A percentile compares a stretch with the other conserved stretches of the same genome.
phyloP scores from a whole-genome alignment of 1,140 invertebrate genomes.

The Druon quercuslanigerum region DNA sequence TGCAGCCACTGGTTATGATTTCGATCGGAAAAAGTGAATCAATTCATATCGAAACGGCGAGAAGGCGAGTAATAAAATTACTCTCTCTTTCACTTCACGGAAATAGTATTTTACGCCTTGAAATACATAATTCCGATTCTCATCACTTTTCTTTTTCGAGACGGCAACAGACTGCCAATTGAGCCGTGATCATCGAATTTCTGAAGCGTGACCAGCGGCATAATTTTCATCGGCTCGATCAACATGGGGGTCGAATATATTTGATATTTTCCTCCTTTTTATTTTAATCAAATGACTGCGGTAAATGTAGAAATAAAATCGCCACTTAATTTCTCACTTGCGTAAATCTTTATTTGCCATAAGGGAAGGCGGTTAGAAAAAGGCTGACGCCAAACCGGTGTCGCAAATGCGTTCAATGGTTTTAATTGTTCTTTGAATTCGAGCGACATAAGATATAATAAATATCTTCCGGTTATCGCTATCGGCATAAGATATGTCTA shows the following conservation, averaged over 20 bases:
- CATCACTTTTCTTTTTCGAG: not conserved
- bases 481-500: too few species aligned
- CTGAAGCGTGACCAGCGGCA: not conserved
- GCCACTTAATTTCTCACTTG: not conserved
- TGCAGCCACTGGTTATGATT: not conserved
- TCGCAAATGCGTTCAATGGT: too few species aligned
- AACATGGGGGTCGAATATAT: too few species aligned
- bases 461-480: too few species aligned
- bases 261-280: too few species aligned
- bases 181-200: not conserved
- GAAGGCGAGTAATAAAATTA: not conserved
- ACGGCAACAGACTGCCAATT: too few species aligned
- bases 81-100: not conserved
- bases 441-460: too few species aligned
- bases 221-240: too few species aligned
- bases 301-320: not conserved
- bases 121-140: not conserved
- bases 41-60: not conserved
- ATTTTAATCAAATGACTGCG: too few species aligned
- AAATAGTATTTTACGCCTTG: not conserved
- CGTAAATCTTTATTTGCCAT: not conserved
- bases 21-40: not conserved
- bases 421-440: not conserved
- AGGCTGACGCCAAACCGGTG: not conserved
- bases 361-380: not conserved